phyloP scores from a whole-genome alignment of 2,797 vertebrate genomes.

The Mallotus villosus region DNA sequence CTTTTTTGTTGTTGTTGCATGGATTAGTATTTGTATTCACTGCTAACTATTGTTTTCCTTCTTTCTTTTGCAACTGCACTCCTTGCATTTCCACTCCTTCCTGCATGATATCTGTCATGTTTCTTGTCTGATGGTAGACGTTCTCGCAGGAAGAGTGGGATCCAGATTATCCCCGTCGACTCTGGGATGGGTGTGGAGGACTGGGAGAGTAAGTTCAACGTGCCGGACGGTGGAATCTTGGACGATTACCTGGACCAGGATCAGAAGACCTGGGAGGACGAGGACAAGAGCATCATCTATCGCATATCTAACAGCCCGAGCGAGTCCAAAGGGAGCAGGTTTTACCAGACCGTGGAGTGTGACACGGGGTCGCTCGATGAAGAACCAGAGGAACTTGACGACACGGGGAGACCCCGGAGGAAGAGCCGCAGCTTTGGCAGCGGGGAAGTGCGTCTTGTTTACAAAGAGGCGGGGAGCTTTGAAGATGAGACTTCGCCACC shows the following conservation, averaged over 20 bases:
- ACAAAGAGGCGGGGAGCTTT: slow-evolving; percentile 72
- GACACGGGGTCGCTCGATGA: slow-evolving; percentile 66
- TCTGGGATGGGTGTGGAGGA: slow-evolving; percentile 85
- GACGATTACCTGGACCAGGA: slow-evolving; percentile 85
- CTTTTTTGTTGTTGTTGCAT: neutral
- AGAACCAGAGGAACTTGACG: slow-evolving; percentile 70
- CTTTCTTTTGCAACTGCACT: slow-evolving; percentile 36
- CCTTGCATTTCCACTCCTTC: slow-evolving; percentile 36
- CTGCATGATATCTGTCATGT: slow-evolving; percentile 39
- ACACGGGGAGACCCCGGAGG: slow-evolving; percentile 54
- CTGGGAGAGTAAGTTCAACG: slow-evolving; percentile 82
- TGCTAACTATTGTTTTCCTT: slow-evolving; percentile 47
- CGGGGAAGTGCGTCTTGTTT: slow-evolving; percentile 64
- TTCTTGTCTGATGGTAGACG: slow-evolving; percentile 46
- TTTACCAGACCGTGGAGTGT: slow-evolving; percentile 72
- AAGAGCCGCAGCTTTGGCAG: slow-evolving; percentile 43
- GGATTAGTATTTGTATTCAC: slow-evolving; percentile 29
- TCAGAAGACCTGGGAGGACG: slow-evolving; percentile 82
- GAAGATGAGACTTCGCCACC: slow-evolving; percentile 73
- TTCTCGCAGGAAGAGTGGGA: slow-evolving; percentile 60
- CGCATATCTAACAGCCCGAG: slow-evolving; percentile 57
- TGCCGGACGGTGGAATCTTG: slow-evolving; percentile 75
- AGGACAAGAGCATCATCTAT: slow-evolving; percentile 77
- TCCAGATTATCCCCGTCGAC: slow-evolving; percentile 86
- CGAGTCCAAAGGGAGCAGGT: slow-evolving; percentile 64